phyloP scores from a whole-genome alignment of 2,797 vertebrate genomes.

The Epinephelus malabaricus region DNA sequence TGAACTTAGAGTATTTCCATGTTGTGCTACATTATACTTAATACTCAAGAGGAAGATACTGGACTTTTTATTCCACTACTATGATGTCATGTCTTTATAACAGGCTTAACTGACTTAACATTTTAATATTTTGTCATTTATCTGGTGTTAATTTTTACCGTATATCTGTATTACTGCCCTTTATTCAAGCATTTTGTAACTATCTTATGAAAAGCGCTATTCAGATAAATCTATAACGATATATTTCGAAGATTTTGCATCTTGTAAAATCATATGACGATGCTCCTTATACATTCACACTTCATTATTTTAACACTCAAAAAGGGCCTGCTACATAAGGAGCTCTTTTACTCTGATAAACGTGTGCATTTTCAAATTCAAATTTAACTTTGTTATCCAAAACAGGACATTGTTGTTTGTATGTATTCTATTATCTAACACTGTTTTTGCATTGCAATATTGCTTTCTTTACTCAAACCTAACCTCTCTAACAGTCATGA shows the following conservation, averaged over 20 bases:
- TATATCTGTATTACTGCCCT: neutral
- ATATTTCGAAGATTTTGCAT: neutral
- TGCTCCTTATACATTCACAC: neutral
- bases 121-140: too few species aligned
- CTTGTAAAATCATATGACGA: neutral
- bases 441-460: neutral
- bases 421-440: neutral
- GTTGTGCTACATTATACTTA: neutral
- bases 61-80: too few species aligned
- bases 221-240: neutral
- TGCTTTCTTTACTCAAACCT: neutral
- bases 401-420: neutral
- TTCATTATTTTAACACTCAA: neutral
- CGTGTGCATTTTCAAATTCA: neutral
- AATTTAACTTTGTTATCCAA: neutral
- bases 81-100: too few species aligned
- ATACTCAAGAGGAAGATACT: neutral
- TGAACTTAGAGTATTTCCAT: neutral
- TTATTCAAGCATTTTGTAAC: neutral
- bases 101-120: too few species aligned
- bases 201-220: neutral
- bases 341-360: neutral
- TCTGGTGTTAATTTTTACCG: neutral
- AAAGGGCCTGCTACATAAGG: neutral
- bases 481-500: neutral